A percentile compares a stretch with the other conserved stretches of the same genome.
Conservation (phyloP, 2,888 invertebrate species). For the Pachliopta kotzebuea region DNA sequence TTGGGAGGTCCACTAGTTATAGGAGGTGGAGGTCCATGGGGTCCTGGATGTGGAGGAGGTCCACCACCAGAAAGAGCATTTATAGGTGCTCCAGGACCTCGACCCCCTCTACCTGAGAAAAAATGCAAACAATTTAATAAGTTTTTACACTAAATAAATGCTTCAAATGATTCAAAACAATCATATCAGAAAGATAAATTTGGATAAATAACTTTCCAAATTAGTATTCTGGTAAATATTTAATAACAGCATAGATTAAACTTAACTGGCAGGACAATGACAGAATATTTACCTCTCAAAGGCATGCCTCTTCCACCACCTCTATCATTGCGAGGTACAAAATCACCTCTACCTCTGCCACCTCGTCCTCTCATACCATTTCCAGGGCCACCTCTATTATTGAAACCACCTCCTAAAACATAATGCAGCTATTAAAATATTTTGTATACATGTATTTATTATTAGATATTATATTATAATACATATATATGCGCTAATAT, state of each 20-base stretch:
- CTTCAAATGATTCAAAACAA: no score
- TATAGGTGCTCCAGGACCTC: constrained; percentile 50
- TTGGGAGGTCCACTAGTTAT: constrained; percentile 35
- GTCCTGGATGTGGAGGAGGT: constrained; percentile 31
- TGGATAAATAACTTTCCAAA: no score
- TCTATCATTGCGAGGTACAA: constrained; percentile 62
- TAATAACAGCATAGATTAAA: no score
- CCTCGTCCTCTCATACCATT: constrained; percentile 68
- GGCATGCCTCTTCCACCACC: constrained; percentile 68
- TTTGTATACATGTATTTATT: neutral
- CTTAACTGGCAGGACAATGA: no score
- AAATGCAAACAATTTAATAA: no score
- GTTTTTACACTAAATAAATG: no score
- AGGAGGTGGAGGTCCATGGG: constrained; percentile 35
- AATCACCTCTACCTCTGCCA: constrained; percentile 68
- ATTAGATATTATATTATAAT: no score
- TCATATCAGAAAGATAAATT: no score
- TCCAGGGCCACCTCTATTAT: constrained; percentile 66
- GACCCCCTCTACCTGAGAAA: constrained; percentile 44
- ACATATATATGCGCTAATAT: no score
- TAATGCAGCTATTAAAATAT: neutral
- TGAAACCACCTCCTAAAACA: constrained; percentile 60
- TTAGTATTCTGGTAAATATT: no score
- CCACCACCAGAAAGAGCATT: constrained; percentile 32
- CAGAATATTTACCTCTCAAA: constrained; percentile 58